Percentiles rank a stretch among this genome's conserved stretches.
These are phyloP conservation scores for Lottia gigantea DNA, from an alignment of 2,888 invertebrate species.

Conservation along the genomic window DNA sequence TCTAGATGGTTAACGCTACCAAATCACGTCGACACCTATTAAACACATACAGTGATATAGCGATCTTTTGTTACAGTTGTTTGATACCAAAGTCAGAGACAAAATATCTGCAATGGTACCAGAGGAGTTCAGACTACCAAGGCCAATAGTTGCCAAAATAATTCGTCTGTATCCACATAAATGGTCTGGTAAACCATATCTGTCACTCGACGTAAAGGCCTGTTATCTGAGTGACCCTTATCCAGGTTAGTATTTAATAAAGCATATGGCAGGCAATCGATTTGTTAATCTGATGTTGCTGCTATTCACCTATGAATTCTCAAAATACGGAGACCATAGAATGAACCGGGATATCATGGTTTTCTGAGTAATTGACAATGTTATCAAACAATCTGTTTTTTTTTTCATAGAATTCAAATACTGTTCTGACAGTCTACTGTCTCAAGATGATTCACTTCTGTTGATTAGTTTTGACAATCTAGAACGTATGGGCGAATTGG, in stretches of 20 bases:
- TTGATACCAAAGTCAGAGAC: conserved; percentile 20
- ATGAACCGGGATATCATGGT: too few relatives aligned
- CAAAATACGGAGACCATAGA: too few relatives aligned
- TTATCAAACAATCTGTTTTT: background rate
- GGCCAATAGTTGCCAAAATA: conserved; percentile 19
- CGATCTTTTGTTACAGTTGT: conserved; percentile 22
- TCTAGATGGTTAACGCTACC: too few relatives aligned
- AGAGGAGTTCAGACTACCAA: conserved; percentile 25
- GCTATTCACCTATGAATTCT: too few relatives aligned
- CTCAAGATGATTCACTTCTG: background rate
- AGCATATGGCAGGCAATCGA: too few relatives aligned
- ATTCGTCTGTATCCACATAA: conserved; percentile 31
- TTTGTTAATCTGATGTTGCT: too few relatives aligned
- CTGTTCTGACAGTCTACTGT: background rate
- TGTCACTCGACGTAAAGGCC: conserved; percentile 24
- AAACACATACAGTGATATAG: background rate
- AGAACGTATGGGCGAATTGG: background rate
- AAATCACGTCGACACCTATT: too few relatives aligned
- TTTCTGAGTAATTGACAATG: too few relatives aligned
- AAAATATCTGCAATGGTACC: conserved; percentile 9
- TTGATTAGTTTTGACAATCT: background rate
- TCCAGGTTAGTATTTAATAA: too few relatives aligned
- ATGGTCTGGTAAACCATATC: conserved; percentile 26
- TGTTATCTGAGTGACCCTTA: conserved; percentile 19
- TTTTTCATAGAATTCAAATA: background rate